Conservation (phyloP, 2,113 vertebrate species). For the Brienomyrus longianalis region DNA sequence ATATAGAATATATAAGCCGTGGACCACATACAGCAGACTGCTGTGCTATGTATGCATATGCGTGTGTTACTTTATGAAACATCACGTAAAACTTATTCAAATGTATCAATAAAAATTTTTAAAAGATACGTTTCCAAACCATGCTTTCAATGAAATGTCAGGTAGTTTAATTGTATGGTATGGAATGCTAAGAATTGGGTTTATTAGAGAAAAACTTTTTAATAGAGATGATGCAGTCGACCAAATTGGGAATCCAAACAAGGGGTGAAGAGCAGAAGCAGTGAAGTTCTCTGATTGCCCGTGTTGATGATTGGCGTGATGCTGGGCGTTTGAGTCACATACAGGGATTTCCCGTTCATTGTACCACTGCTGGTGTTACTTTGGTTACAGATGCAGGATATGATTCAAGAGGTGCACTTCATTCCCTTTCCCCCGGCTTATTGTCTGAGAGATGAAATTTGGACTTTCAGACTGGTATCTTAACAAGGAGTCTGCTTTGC, state of each 20-base stretch:
- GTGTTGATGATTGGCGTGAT: not conserved
- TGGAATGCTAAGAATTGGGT: not conserved
- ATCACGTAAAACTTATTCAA: not conserved
- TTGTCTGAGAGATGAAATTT: not conserved
- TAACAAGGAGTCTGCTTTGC: not conserved
- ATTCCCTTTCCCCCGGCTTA: not conserved
- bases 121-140: not conserved
- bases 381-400: not conserved
- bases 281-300: not conserved
- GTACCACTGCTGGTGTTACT: not conserved
- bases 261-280: not conserved
- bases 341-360: not conserved
- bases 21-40: not conserved
- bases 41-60: not conserved
- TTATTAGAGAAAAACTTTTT: not conserved
- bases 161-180: not conserved
- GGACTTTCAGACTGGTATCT: not conserved
- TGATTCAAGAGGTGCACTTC: not conserved
- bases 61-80: not conserved
- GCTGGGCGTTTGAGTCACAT: not conserved
- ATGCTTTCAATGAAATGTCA: not conserved
- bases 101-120: not conserved
- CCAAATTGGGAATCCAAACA: not conserved
- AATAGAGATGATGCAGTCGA: not conserved
- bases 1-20: not conserved